A percentile compares a stretch with the other conserved stretches of the same genome.
Conservation (phyloP, 2,888 invertebrate species). For the Isotomurus palustris region DNA sequence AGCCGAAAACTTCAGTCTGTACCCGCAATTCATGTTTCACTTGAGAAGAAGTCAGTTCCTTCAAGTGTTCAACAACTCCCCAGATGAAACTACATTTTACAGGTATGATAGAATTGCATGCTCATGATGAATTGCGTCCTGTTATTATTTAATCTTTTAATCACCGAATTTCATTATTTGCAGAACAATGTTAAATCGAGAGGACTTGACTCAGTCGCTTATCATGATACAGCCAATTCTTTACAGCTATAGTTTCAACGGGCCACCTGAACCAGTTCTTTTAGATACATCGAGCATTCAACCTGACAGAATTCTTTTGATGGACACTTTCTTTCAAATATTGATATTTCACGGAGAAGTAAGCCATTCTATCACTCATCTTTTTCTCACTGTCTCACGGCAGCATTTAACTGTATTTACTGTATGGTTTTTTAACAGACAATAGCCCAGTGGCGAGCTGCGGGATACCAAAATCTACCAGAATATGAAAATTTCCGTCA, state of each 20-base stretch:
- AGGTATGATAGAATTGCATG: too few species aligned
- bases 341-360: conserved; percentile 99
- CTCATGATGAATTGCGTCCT: not conserved
- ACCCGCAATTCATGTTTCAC: conserved; percentile 99
- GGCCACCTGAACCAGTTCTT: conserved; percentile 94
- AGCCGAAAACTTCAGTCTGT: conserved; percentile 93
- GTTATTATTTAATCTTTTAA: not conserved
- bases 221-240: conserved; percentile 99
- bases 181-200: conserved; percentile 94
- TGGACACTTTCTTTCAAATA: conserved; percentile 99
- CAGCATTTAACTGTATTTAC: not conserved
- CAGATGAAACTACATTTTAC: conserved; percentile 98
- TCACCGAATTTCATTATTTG: too few species aligned
- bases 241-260: conserved; percentile 97
- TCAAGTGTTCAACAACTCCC: conserved; percentile 99
- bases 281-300: conserved; percentile 97
- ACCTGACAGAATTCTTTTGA: conserved; percentile 91
- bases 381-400: not conserved
- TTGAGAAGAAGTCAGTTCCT: conserved; percentile 95
- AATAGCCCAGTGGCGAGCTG: conserved; percentile 93
- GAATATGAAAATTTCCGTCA: conserved; percentile 98
- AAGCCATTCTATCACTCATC: conserved; percentile 38
- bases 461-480: conserved; percentile 92
- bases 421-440: conserved; percentile 59
- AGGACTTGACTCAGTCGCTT: conserved; percentile 92